Evolutionary conservation across 1,140 invertebrate species (phyloP), one percentile per base, ranked within the genome.

Genomic region (Laupala kohalensis): DNA sequence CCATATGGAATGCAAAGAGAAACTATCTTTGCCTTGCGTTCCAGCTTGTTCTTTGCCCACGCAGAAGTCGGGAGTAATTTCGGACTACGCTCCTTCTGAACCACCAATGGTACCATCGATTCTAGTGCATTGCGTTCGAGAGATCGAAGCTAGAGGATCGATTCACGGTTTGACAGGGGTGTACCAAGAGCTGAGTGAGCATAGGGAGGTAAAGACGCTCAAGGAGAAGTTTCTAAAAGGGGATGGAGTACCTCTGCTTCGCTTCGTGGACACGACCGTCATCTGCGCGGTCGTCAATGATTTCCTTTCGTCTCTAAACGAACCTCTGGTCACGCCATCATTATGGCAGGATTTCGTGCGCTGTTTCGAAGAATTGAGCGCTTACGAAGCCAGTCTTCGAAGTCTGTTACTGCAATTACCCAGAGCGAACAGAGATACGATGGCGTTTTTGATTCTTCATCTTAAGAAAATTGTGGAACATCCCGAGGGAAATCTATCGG

Each of bases 81-180:
- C 89, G 27, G 93, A 96, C 79, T 95, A 89, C 78, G 89, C 90
- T 0, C 93, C 95, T 15, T 81, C 82, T 64, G 85, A 86, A 5
- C 83, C 91, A 25, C 97, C 97, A 3, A 94, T 96, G 91, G 90
- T 99, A 64, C 97, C 97, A 9, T 90, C 92, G 2, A 78, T 98
- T 0, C 86, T 99, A 73, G 90, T 98, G 63, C 95, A 98, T 79
- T 98, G 96, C 79, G 87, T 97, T 9, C 95, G 94, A 77, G 96
- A 98, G 81, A 87, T 99, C 29, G 96, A 98, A 84, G 82, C 87
- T 4, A 82, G 94, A 28, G 95, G 86, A 4, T 82, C 98, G 19
- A 86, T 80, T 9, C 93, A 95, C 82, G 86, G 92, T 28, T n/a
- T n/a, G n/a, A 81, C 83, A 62, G 97, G 96, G 2, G 82, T 99